Evolutionary conservation across 2,888 invertebrate species (phyloP).

Genomic region (Apodemia mormo): DNA sequence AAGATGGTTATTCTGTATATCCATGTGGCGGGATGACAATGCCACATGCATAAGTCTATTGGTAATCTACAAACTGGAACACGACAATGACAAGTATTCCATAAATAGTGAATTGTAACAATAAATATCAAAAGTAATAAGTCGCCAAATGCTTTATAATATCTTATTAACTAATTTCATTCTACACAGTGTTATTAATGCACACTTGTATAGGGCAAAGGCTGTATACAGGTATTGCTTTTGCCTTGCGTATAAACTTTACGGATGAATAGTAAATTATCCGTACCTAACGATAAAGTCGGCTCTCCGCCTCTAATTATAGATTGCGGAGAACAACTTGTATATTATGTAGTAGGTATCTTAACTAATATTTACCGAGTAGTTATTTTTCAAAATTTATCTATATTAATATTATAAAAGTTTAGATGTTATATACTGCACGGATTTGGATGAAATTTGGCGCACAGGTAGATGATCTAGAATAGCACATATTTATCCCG

Average conservation of each 20-base stretch:
- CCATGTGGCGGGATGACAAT: too few relatives aligned
- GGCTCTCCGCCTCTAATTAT: conserved; percentile 23
- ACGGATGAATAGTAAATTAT: conserved; percentile 43
- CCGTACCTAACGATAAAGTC: conserved; percentile 28
- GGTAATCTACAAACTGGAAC: too few relatives aligned
- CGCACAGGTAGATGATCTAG: too few relatives aligned
- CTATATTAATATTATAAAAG: too few relatives aligned
- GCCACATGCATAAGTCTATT: too few relatives aligned
- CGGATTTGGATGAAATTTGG: too few relatives aligned
- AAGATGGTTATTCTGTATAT: too few relatives aligned
- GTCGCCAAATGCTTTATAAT: not conserved
- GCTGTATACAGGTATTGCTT: not conserved
- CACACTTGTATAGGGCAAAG: conserved; percentile 2
- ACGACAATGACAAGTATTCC: too few relatives aligned
- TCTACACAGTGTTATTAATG: conserved; percentile 1
- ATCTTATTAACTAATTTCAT: not conserved
- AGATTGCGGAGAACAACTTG: conserved; percentile 15
- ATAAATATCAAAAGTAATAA: not conserved
- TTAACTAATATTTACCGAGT: conserved; percentile 5
- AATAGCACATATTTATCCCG: too few relatives aligned
- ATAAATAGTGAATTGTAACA: too few relatives aligned
- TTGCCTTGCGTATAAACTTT: conserved; percentile 34
- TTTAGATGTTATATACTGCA: too few relatives aligned
- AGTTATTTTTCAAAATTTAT: not conserved
- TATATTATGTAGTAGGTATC: conserved; percentile 21